A percentile compares a stretch with the other conserved stretches of the same genome.
phyloP scores from a whole-genome alignment of 1,140 invertebrate species.

The Leptinotarsa texana region DNA sequence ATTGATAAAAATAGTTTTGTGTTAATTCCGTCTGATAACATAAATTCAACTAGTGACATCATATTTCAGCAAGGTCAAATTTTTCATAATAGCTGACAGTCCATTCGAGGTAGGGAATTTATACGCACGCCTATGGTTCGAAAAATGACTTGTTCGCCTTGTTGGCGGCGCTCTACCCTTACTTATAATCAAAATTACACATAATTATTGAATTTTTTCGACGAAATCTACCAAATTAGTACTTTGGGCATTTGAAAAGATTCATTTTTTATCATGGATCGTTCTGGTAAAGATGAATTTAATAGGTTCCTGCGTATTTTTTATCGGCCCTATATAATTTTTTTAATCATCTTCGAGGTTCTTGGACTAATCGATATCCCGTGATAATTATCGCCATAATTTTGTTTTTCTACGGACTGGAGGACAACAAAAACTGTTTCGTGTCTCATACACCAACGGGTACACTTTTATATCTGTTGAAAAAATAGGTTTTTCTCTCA shows the following conservation, averaged over 20 bases:
- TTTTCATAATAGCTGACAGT: too few relatives aligned
- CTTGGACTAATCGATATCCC: slow-evolving; percentile 15
- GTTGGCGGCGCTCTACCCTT: slow-evolving; percentile 39
- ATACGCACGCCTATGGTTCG: not conserved
- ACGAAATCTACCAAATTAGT: slow-evolving; percentile 37
- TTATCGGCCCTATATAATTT: slow-evolving; percentile 29
- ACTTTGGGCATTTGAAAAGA: slow-evolving; percentile 28
- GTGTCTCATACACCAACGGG: not conserved
- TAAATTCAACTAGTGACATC: too few relatives aligned
- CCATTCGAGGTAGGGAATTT: too few relatives aligned
- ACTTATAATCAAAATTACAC: slow-evolving; percentile 51
- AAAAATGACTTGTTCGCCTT: slow-evolving; percentile 30
- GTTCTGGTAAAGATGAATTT: slow-evolving; percentile 26
- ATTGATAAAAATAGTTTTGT: too few relatives aligned
- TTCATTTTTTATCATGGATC: slow-evolving; percentile 25
- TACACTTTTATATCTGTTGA: not conserved
- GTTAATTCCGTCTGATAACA: too few relatives aligned
- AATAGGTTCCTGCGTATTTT: slow-evolving; percentile 27
- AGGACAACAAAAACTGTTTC: too few relatives aligned
- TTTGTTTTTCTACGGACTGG: not conserved
- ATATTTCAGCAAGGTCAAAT: too few relatives aligned
- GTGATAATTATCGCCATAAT: slow-evolving; percentile 7
- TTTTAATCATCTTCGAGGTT: slow-evolving; percentile 24
- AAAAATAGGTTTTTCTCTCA: too few relatives aligned
- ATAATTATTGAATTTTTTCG: slow-evolving; percentile 49